Evolutionary conservation across 1,140 invertebrate species (phyloP), one percentile per base, ranked within the genome.

Genomic region (Drosophila pallidifrons): DNA sequence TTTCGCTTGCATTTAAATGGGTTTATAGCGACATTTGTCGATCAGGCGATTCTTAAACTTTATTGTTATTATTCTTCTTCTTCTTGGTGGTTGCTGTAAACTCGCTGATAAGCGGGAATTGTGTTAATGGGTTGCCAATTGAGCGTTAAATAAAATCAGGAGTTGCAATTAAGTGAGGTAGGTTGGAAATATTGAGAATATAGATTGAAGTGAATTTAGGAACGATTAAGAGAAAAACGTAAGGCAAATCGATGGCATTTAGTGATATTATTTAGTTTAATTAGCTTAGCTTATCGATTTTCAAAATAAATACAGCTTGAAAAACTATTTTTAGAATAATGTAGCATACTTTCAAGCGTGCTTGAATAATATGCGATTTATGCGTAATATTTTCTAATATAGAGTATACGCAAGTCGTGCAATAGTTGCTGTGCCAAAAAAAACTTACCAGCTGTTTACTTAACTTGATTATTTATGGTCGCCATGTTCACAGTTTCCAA

Each of bases 21-120:
- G 75, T 73, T 79, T 86, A 68, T 81, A 45, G 59, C 51, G 60
- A 38, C 69, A 61, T 73, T 79, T 79, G 75, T 63, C 79, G 73
- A 87, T 87, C 65, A 82, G 67, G 49, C 60, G 49, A 49, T 47
- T 64, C 63, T 49, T 43, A 55, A n/a, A 30, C 28, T 5, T 41
- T 45, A 20, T 16, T 20, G 57, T 28, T 49, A 13, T 55, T 49
- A 7, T 41, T 60, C 25, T 55, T 16, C 25, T 47, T 25, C 25
- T 57, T 25, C 20, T 25, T 25, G 20, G 20, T 25, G 20, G 13
- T 46, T 47, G 38, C 15, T 65, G 51, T 16, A 43, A 30, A 35
- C 49, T 41, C 69, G 65, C 69, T 66, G 69, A 72, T 72, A 72
- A 57, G 52, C 51, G 38, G 8, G 15, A 74, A 74, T 35, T 59